Conservation (phyloP, 2,113 vertebrate genomes). For the Sapayoa aenigma region DNA sequence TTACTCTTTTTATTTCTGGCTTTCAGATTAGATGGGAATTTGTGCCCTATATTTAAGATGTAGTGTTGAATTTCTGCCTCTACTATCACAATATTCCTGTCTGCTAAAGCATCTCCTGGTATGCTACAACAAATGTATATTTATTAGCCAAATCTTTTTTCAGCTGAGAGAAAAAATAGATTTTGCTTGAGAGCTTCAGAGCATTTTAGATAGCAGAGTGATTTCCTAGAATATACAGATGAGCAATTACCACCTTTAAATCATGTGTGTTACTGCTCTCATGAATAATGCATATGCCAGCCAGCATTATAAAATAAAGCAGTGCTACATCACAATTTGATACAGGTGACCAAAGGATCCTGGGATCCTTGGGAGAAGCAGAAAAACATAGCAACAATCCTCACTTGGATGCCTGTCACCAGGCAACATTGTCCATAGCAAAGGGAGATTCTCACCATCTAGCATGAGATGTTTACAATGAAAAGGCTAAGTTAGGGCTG, state of each 20-base stretch:
- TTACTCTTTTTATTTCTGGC: background rate
- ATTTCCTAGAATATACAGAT: slow-evolving; percentile 18
- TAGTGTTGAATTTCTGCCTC: background rate
- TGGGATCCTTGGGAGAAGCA: background rate
- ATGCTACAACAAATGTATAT: background rate
- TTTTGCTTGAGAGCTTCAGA: background rate
- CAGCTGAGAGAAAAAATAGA: background rate
- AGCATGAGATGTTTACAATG: background rate
- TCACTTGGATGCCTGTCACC: background rate
- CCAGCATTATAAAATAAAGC: background rate
- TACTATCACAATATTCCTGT: slow-evolving; percentile 4
- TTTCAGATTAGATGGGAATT: background rate
- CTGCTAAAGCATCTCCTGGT: background rate
- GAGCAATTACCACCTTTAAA: slow-evolving; percentile 16
- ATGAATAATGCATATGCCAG: background rate
- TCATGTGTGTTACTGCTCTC: background rate
- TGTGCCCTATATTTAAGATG: background rate
- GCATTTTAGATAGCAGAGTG: background rate
- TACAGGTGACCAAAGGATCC: background rate
- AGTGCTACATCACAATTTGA: background rate
- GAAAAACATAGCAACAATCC: background rate
- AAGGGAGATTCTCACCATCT: background rate
- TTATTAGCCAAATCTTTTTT: slow-evolving; percentile 31
- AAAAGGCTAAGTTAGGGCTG: background rate
- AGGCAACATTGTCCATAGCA: accelerated